These are phyloP conservation scores for Masticophis lateralis DNA, from an alignment of 2,797 vertebrate genomes.

Conservation along the genomic window DNA sequence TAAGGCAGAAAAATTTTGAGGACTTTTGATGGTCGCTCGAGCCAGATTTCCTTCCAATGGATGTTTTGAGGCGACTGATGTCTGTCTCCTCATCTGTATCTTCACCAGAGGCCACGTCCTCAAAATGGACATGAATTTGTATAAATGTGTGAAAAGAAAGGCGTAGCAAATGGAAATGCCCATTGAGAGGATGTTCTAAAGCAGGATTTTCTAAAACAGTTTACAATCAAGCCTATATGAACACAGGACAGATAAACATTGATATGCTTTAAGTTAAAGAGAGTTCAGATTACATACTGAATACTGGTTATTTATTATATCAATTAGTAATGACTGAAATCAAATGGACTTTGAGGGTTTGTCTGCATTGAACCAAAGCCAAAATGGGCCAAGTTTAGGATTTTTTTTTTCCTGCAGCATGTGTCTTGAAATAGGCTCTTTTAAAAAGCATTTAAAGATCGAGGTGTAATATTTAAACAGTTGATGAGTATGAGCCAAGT, in stretches of 20 bases:
- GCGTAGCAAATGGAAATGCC: neutral
- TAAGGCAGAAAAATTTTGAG: too few species aligned
- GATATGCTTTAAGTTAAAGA: neutral
- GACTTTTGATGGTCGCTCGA: too few species aligned
- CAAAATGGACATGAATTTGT: neutral
- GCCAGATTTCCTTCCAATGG: too few species aligned
- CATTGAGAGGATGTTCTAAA: neutral
- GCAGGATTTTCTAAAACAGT: neutral
- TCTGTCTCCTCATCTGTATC: too few species aligned
- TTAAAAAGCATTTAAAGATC: neutral
- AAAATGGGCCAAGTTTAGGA: neutral
- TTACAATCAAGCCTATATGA: neutral
- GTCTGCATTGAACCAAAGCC: neutral
- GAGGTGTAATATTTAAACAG: neutral
- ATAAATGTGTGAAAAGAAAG: neutral
- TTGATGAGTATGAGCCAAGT: neutral
- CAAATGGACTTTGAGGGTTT: neutral
- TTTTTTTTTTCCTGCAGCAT: neutral
- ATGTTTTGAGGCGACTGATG: too few species aligned
- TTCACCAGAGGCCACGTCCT: too few species aligned
- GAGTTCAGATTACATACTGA: neutral
- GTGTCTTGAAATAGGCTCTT: neutral
- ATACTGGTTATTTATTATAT: neutral
- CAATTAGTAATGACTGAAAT: neutral
- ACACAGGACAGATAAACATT: neutral